Conservation (phyloP, 1,140 invertebrate genomes). For the Leptinotarsa lineolata region DNA sequence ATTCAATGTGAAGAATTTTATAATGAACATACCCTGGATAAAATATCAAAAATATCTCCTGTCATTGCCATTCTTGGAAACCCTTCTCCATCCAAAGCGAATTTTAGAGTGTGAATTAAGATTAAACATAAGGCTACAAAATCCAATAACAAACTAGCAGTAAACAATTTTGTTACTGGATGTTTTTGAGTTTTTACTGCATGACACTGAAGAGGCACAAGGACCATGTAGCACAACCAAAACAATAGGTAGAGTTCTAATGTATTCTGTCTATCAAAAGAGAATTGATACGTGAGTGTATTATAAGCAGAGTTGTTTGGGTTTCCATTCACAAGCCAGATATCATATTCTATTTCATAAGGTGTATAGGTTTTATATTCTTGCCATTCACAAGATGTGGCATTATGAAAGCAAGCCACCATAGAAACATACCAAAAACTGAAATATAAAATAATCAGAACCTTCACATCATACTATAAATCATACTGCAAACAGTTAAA, state of each 20-base stretch:
- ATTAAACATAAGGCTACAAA: constrained; percentile 84
- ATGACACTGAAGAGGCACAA: constrained; percentile 88
- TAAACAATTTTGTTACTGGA: constrained; percentile 89
- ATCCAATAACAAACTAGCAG: constrained; percentile 82
- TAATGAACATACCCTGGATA: constrained; percentile 68
- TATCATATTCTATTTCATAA: constrained; percentile 80
- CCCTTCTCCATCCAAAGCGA: constrained; percentile 87
- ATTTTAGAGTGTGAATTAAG: constrained; percentile 86
- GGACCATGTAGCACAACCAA: constrained; percentile 82
- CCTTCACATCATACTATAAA: neutral
- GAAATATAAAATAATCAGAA: constrained; percentile 41
- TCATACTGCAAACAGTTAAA: constrained; percentile 12
- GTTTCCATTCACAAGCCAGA: constrained; percentile 95
- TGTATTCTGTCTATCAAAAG: constrained; percentile 93
- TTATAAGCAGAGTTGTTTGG: constrained; percentile 83
- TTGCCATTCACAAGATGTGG: constrained; percentile 80
- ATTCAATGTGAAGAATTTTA: neutral
- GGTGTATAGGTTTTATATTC: constrained; percentile 62
- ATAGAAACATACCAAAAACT: constrained; percentile 96
- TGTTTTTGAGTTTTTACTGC: constrained; percentile 84
- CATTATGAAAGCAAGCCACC: constrained; percentile 86
- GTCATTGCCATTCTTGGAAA: constrained; percentile 77
- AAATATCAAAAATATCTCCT: constrained; percentile 89
- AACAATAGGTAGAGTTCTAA: constrained; percentile 91
- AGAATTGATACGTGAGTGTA: constrained; percentile 92